These are phyloP conservation scores for Drosophila azteca DNA, from an alignment of 1,140 invertebrate genomes.

Conservation along the genomic window DNA sequence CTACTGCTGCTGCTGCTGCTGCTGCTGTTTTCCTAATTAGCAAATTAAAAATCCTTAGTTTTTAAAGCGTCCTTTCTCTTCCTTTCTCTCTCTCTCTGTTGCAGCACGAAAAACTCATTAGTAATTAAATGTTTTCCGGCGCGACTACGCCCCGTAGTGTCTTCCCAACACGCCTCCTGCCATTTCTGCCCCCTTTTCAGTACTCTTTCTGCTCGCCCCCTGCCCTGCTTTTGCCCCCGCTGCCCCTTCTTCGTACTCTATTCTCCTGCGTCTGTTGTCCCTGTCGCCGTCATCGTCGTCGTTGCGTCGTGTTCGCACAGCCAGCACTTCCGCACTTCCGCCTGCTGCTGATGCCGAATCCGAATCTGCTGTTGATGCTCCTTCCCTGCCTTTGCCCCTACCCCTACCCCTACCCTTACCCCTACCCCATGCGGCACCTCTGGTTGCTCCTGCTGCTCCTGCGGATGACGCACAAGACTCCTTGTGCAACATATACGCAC, in stretches of 20 bases:
- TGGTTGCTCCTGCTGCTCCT: constrained; percentile 10
- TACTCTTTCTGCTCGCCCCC: constrained; percentile 9
- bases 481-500: constrained; percentile 63
- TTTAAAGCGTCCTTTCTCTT: constrained; percentile 13
- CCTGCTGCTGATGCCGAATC: constrained; percentile 41
- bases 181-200: constrained; percentile 17
- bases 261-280: constrained; percentile 10
- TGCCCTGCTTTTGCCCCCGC: too few relatives aligned
- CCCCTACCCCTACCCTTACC: constrained; percentile 3
- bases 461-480: constrained; percentile 32
- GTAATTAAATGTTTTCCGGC: constrained; percentile 79
- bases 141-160: constrained; percentile 74
- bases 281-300: constrained; percentile 46
- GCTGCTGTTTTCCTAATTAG: constrained; percentile 63
- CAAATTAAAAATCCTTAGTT: constrained; percentile 75
- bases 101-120: constrained; percentile 76
- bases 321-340: constrained; percentile 71
- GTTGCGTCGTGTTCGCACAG: constrained; percentile 70
- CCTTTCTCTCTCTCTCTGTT: background rate
- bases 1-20: constrained; percentile 10
- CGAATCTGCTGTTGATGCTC: constrained; percentile 33
- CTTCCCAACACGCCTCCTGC: constrained; percentile 36
- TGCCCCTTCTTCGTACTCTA: background rate
- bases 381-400: background rate
- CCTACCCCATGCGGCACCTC: constrained; percentile 29